Evolutionary conservation across 2,113 vertebrate genomes (phyloP).

Genomic region (Cettia cetti): DNA sequence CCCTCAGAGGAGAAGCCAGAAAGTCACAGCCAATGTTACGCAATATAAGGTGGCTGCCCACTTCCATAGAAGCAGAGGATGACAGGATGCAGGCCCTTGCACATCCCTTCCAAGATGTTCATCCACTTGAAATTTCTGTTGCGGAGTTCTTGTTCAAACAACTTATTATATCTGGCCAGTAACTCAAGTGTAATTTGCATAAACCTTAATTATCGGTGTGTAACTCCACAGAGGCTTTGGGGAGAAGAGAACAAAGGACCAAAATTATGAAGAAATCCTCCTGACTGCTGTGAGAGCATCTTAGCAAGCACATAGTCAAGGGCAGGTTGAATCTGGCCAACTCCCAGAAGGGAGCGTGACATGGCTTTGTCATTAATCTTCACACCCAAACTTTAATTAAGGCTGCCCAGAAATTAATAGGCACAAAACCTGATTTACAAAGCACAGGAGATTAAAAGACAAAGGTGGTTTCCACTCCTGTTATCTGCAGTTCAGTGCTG

Average conservation of each 20-base stretch:
- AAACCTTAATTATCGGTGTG: slow-evolving; percentile 21
- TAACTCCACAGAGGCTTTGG: neutral
- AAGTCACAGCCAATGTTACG: accelerated
- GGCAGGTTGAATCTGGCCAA: neutral
- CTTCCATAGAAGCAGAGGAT: neutral
- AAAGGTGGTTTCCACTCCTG: neutral
- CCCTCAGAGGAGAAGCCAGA: accelerated
- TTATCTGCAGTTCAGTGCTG: neutral
- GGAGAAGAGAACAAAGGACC: slow-evolving; percentile 18
- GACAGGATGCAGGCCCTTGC: neutral
- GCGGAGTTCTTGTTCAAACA: neutral
- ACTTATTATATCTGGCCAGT: neutral
- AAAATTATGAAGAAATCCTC: neutral
- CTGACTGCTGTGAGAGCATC: neutral
- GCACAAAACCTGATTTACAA: slow-evolving; percentile 42
- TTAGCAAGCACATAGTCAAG: neutral
- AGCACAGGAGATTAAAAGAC: slow-evolving; percentile 30
- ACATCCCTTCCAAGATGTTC: accelerated
- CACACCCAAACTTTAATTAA: slow-evolving; percentile 52
- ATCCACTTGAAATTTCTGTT: slow-evolving; percentile 8
- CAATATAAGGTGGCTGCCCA: neutral
- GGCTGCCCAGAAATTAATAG: slow-evolving; percentile 31
- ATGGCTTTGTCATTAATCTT: slow-evolving; percentile 6
- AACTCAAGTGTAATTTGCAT: neutral
- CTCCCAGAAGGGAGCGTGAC: neutral